These are phyloP conservation scores for Leucoraja erinaceus DNA, from an alignment of 2,113 vertebrate genomes.

Conservation along the genomic window DNA sequence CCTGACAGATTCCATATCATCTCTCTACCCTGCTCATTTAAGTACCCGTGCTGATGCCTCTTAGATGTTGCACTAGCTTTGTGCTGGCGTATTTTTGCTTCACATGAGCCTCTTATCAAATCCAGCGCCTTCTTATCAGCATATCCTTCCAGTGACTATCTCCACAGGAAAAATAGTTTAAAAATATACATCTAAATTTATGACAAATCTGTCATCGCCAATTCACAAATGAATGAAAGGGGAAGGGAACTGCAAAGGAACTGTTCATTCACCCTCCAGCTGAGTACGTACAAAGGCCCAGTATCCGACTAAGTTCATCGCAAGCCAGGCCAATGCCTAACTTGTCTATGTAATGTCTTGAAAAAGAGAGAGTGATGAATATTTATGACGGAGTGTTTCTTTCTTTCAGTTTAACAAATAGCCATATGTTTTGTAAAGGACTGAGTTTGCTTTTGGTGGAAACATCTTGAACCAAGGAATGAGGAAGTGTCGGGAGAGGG, in stretches of 20 bases:
- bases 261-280: not conserved
- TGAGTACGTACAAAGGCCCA: not conserved
- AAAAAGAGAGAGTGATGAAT: constrained; percentile 25
- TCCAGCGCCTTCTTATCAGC: not conserved
- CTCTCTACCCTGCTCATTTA: too few relatives aligned
- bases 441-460: not conserved
- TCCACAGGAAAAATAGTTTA: not conserved
- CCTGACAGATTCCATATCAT: too few relatives aligned
- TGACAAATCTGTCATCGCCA: not conserved
- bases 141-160: not conserved
- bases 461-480: not conserved
- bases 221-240: not conserved
- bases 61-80: too few relatives aligned
- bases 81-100: not conserved
- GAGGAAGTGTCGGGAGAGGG: not conserved
- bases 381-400: constrained; percentile 19
- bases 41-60: too few relatives aligned
- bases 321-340: not conserved
- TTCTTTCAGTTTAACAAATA: constrained; percentile 18
- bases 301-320: not conserved
- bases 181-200: not conserved
- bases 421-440: constrained; percentile 23
- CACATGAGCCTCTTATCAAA: not conserved
- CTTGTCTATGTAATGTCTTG: constrained; percentile 19
- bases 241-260: not conserved